A percentile compares a stretch with the other conserved stretches of the same genome.
phyloP scores from a whole-genome alignment of 35 echinoderm and acorn worm genomes.

The Lytechinus pictus region DNA sequence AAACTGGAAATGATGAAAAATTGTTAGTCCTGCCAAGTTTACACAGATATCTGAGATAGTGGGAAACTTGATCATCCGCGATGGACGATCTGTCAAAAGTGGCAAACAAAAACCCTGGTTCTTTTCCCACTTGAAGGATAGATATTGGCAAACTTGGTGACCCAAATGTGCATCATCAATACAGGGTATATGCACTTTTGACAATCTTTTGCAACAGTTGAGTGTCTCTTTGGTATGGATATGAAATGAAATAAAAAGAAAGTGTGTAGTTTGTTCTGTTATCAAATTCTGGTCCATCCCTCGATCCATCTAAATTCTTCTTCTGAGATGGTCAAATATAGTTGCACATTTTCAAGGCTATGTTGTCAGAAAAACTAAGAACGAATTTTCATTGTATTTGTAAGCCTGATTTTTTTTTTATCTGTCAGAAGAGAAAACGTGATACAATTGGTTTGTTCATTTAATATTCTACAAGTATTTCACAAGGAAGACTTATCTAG shows the following conservation, averaged over 20 bases:
- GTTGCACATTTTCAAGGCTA: not conserved
- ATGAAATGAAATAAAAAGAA: not conserved
- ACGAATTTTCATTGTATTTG: not conserved
- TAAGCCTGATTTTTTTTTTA: not conserved
- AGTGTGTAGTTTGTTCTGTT: not conserved
- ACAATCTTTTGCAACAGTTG: not conserved
- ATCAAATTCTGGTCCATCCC: not conserved
- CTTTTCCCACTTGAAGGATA: conserved; percentile 9
- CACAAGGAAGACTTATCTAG: too few relatives aligned
- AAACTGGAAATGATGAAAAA: not conserved
- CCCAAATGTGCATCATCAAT: not conserved
- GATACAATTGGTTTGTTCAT: too few relatives aligned
- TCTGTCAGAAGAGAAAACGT: too few relatives aligned
- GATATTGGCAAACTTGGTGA: conserved; percentile 14
- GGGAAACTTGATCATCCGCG: not conserved
- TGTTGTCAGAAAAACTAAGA: not conserved
- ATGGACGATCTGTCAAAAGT: not conserved
- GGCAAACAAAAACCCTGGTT: conserved; percentile 16
- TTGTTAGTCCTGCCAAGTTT: conserved; percentile 10
- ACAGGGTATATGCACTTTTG: conserved; percentile 39
- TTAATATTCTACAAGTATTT: too few relatives aligned
- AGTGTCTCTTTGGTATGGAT: not conserved
- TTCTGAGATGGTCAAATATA: not conserved
- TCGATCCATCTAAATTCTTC: not conserved
- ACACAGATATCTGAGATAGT: not conserved